Evolutionary conservation across 1,140 invertebrate genomes (phyloP).

Genomic region (Panonychus citri): DNA sequence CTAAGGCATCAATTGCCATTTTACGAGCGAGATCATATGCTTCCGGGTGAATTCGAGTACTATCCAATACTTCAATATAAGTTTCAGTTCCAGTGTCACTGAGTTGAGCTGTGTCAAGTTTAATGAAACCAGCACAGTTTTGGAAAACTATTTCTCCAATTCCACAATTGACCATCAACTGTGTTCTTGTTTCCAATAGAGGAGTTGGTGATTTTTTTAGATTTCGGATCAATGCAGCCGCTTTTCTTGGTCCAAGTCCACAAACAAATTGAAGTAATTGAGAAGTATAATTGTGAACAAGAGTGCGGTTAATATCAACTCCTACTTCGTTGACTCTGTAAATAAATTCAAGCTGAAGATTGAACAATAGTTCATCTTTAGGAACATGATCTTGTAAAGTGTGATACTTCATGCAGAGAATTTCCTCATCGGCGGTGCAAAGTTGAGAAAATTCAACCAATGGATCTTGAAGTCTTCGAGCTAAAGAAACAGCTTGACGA

Average conservation of each 20-base stretch:
- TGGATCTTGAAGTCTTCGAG: constrained; percentile 77
- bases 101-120: constrained; percentile 83
- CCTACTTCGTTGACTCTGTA: constrained; percentile 87
- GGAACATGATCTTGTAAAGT: constrained; percentile 56
- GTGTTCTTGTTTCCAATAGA: constrained; percentile 78
- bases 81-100: constrained; percentile 68
- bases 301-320: constrained; percentile 85
- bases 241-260: constrained; percentile 86
- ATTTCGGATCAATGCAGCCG: constrained; percentile 48
- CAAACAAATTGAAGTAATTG: constrained; percentile 93
- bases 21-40: constrained; percentile 98
- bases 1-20: constrained; percentile 97
- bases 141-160: constrained; percentile 98
- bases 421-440: constrained; percentile 82
- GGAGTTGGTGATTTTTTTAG: constrained; percentile 60
- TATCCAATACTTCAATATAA: constrained; percentile 88
- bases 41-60: constrained; percentile 92
- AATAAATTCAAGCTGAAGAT: constrained; percentile 72
- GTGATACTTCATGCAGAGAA: constrained; percentile 77
- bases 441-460: constrained; percentile 84
- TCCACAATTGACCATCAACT: constrained; percentile 77
- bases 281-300: constrained; percentile 59
- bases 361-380: constrained; percentile 62
- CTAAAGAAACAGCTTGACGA: constrained; percentile 73
- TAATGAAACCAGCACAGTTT: constrained; percentile 97